Evolutionary conservation across 37 sponge, comb jelly and placozoan genomes (phyloP).

Genomic region (Geodia barretti): DNA sequence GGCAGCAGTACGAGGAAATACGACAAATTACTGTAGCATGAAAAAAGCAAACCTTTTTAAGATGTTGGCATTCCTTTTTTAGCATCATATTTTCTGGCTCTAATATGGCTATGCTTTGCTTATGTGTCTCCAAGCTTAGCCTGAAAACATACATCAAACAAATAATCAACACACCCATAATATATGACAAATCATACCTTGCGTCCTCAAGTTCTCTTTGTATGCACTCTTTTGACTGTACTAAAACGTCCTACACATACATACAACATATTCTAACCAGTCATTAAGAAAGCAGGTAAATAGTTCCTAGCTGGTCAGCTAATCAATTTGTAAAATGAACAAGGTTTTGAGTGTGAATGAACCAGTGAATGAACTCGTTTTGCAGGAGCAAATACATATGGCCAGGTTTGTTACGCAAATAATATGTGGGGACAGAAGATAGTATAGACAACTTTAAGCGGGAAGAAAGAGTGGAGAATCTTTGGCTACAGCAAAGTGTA

Average conservation of each 20-base stretch:
- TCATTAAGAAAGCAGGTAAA: too few species aligned
- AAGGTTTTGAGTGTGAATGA: not conserved
- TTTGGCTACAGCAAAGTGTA: too few species aligned
- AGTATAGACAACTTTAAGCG: too few species aligned
- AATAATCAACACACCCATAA: not conserved
- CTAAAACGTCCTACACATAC: not conserved
- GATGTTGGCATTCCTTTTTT: not conserved
- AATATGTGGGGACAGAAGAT: too few species aligned
- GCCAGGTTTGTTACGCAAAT: too few species aligned
- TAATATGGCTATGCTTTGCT: not conserved
- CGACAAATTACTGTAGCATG: not conserved
- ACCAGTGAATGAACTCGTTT: not conserved
- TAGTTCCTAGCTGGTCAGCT: too few species aligned
- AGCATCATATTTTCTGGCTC: conserved; percentile 23
- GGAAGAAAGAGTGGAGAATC: too few species aligned
- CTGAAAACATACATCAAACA: conserved; percentile 4
- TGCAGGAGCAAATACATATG: too few species aligned
- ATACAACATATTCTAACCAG: too few species aligned
- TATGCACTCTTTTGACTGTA: not conserved
- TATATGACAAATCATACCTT: not conserved
- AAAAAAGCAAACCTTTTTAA: conserved; percentile 19
- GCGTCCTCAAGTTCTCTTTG: not conserved
- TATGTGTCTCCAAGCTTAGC: not conserved
- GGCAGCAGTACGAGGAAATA: not conserved
- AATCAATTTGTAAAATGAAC: too few species aligned